Evolutionary conservation across 2,113 vertebrate genomes (phyloP).

Genomic region (Megalops atlanticus): DNA sequence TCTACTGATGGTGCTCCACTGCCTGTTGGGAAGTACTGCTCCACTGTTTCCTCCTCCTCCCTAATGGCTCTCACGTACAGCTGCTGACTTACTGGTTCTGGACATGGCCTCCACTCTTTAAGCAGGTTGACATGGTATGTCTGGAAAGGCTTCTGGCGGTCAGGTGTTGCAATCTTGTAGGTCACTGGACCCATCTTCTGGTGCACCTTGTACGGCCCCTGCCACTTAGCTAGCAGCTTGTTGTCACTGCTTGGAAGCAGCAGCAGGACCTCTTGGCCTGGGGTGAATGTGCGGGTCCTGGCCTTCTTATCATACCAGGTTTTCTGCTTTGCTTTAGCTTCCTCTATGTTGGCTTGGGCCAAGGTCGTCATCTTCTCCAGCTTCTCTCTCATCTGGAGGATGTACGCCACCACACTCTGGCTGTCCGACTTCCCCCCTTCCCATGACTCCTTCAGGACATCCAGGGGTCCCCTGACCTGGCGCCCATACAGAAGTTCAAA

Average conservation of each 20-base stretch:
- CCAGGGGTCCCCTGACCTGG: not conserved
- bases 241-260: constrained; percentile 3
- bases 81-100: not conserved
- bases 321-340: not conserved
- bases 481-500: constrained; percentile 6
- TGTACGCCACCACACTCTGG: no score
- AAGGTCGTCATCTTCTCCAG: constrained; percentile 15
- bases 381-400: constrained; percentile 7
- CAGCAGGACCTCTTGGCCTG: constrained; percentile 13
- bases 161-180: constrained; percentile 7
- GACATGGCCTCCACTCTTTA: not conserved
- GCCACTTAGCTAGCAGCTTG: constrained; percentile 17
- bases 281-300: not conserved
- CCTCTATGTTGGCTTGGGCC: constrained; percentile 5
- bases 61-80: not conserved
- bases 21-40: not conserved
- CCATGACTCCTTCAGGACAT: not conserved
- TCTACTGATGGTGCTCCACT: not conserved
- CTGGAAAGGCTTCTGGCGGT: not conserved
- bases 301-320: constrained; percentile 18
- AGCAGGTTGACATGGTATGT: constrained; percentile 8
- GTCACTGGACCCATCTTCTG: not conserved
- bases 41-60: constrained; percentile 13
- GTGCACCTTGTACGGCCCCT: constrained; percentile 1
- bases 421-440: not conserved